Percentiles rank a stretch among this genome's conserved stretches.
Evolutionary conservation across 2,113 vertebrate species (phyloP).

Genomic region (Ciconia stormi): DNA sequence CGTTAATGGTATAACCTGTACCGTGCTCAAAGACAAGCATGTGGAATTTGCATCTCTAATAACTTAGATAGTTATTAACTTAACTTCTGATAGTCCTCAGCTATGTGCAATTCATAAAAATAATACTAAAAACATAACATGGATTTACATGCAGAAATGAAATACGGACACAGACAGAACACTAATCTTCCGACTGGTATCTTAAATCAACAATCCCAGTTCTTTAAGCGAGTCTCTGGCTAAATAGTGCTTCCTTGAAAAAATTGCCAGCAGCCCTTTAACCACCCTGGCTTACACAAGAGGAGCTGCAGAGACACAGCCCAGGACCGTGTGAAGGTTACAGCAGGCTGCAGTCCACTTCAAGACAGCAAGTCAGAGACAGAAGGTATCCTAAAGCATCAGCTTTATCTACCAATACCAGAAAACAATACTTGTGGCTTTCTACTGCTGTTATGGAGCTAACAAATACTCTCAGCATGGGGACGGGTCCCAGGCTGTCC

Average conservation of each 20-base stretch:
- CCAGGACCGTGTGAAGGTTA: not conserved
- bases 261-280: not conserved
- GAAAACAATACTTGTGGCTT: not conserved
- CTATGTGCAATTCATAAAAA: slow-evolving; percentile 38
- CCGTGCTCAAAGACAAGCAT: not conserved
- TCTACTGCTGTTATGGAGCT: not conserved
- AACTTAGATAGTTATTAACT: not conserved
- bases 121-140: not conserved
- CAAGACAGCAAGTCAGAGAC: not conserved
- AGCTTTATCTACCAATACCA: not conserved
- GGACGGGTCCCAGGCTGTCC: not conserved
- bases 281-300: fast-evolving
- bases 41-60: not conserved
- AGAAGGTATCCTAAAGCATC: not conserved
- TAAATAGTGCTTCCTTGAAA: not conserved
- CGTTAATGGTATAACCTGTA: not conserved
- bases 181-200: slow-evolving; percentile 23
- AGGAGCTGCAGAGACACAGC: not conserved
- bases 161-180: slow-evolving; percentile 19
- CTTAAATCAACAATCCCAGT: not conserved
- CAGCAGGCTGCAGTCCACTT: not conserved
- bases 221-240: not conserved
- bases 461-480: not conserved
- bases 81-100: not conserved
- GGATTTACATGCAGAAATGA: slow-evolving; percentile 44